Base-by-base conservation (phyloP, 2,888 invertebrate species). In the Patella depressa region DNA sequence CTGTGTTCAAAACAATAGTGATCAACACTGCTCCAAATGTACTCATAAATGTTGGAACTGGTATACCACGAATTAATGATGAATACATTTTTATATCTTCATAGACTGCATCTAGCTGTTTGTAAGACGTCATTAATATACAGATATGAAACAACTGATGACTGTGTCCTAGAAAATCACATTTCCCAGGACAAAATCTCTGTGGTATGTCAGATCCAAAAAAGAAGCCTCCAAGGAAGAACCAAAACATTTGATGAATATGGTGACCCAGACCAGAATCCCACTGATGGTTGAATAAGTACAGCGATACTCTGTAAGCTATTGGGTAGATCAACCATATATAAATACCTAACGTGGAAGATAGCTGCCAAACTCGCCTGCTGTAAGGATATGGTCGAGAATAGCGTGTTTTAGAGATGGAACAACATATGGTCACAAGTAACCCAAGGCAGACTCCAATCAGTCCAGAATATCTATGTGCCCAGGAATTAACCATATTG, bases 111-210 rank as follows among this genome's bases (percentile, higher is more conserved):
- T 91, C 90, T 74, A 90, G 82, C 81, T 91, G 90, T 57, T 85
- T 86, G 53, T 87, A 83, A 2, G 90, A 89, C 55, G 88, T 88
- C 82, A 90, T 85, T 79, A 88, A 85, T 74, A 91, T 91, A 79
- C 87, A 89, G 29, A 91, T 83, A 80, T 91, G 91, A 80, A 91
- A 91, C 70, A 90, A 82, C 82, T 91, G 91, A 78, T 91, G 91
- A 76, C 91, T 90, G 82, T 91, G 90, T 45, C 89, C 88, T 15
- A 91, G 80, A 78, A 89, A 87, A 74, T 91, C 91, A 84, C 87
- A 91, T 73, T 81, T 83, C 53, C 91, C 91, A 3, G 90, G 90
- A 71, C 85, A 86, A 76, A 88, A 87, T 17, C 89, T 81, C 77
- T 91, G 90, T 12, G 91, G 91, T 74, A 90, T 85, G 77, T 91